These are phyloP conservation scores for Anodontia alba DNA, from an alignment of 2,888 invertebrate genomes.

Conservation along the genomic window DNA sequence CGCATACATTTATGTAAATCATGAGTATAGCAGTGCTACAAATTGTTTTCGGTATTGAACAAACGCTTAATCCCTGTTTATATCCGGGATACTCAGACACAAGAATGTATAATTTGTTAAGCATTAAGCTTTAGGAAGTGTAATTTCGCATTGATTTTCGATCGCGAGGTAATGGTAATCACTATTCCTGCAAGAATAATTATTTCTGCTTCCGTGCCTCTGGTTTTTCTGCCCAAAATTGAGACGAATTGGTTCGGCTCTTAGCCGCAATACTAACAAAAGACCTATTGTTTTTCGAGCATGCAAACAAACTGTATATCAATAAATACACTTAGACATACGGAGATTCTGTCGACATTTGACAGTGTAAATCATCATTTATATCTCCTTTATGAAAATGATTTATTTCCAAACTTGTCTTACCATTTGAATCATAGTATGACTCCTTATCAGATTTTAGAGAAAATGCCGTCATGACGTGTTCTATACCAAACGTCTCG, in stretches of 20 bases:
- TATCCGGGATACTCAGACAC: slow-evolving; percentile 3
- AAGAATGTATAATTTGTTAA: slow-evolving; percentile 18
- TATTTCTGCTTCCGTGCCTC: slow-evolving; percentile 27
- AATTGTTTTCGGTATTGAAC: slow-evolving; percentile 3
- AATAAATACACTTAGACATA: slow-evolving; percentile 10
- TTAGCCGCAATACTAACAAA: not conserved
- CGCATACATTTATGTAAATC: not conserved
- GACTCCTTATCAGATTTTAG: too few relatives aligned
- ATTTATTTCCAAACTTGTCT: too few relatives aligned
- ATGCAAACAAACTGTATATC: slow-evolving; percentile 1
- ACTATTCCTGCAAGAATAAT: slow-evolving; percentile 54
- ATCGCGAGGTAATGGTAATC: slow-evolving; percentile 37
- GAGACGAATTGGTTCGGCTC: not conserved
- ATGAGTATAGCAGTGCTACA: not conserved
- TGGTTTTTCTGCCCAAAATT: not conserved
- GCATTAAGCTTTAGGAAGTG: slow-evolving; percentile 33
- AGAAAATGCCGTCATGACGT: too few relatives aligned
- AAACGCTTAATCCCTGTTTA: slow-evolving; percentile 13
- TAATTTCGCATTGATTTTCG: slow-evolving; percentile 58
- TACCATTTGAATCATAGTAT: too few relatives aligned
- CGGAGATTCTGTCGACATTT: not conserved
- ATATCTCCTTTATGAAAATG: not conserved
- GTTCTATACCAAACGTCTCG: too few relatives aligned
- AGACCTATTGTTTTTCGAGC: slow-evolving; percentile 1
- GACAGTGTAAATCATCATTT: not conserved